These are phyloP conservation scores for Astreopora myriophthalma DNA, from an alignment of 64 coral and sea anemone genomes.

Conservation along the genomic window DNA sequence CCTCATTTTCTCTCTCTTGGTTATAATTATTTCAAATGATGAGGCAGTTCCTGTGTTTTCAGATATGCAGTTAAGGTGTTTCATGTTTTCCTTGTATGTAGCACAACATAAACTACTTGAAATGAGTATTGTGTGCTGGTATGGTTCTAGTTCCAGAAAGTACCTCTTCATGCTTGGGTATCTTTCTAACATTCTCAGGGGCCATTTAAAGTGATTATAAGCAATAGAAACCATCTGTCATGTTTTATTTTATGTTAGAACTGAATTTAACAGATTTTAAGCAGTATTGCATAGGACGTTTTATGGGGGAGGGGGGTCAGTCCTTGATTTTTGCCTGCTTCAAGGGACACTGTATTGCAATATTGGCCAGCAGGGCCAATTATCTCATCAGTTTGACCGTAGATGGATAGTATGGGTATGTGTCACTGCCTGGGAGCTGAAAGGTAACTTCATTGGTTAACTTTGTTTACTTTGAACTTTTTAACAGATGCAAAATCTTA, in stretches of 20 bases:
- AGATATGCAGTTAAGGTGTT: not conserved
- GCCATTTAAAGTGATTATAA: not conserved
- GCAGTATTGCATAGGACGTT: too few relatives aligned
- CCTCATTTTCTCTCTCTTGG: not conserved
- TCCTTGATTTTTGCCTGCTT: too few relatives aligned
- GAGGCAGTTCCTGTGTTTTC: not conserved
- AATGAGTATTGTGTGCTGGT: not conserved
- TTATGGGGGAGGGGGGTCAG: too few relatives aligned
- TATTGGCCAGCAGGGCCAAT: not conserved
- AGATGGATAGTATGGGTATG: too few relatives aligned
- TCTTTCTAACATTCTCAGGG: not conserved
- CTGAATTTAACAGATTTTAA: too few relatives aligned
- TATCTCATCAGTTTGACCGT: not conserved
- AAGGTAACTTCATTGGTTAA: not conserved
- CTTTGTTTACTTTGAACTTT: not conserved
- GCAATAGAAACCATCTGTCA: too few relatives aligned
- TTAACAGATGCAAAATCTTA: constrained; percentile 64
- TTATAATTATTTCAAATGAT: not conserved
- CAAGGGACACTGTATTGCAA: not conserved
- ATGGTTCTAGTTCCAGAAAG: not conserved
- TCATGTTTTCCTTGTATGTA: not conserved
- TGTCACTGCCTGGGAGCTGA: too few relatives aligned
- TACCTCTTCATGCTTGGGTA: not conserved
- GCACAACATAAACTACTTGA: not conserved
- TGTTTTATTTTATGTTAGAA: too few relatives aligned